phyloP scores from a whole-genome alignment of 2,797 vertebrate genomes.

The Meda fulgida region DNA sequence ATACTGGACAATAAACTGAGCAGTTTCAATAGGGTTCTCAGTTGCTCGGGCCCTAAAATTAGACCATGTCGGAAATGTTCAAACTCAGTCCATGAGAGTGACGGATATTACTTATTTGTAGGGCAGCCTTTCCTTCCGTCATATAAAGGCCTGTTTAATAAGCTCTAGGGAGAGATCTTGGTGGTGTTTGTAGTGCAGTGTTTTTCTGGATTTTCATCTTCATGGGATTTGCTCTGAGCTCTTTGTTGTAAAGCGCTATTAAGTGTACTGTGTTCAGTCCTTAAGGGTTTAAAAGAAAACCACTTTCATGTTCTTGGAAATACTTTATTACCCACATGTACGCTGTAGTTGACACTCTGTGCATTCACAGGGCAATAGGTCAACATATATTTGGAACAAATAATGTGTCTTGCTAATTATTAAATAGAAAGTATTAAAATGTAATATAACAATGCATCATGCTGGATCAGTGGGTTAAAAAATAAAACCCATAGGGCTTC shows the following conservation, averaged over 20 bases:
- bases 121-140: neutral
- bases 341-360: neutral
- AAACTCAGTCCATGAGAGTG: neutral
- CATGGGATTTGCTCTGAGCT: neutral
- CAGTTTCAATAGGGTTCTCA: neutral
- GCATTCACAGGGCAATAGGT: neutral
- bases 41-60: neutral
- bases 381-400: no score
- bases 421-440: neutral
- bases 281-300: neutral
- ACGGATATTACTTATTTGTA: neutral
- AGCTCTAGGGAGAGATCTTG: slow-evolving; percentile 1
- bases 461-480: neutral
- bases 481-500: neutral
- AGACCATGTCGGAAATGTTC: no score
- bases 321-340: slow-evolving; percentile 3
- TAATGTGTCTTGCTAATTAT: neutral
- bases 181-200: neutral
- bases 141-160: neutral
- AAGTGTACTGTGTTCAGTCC: neutral
- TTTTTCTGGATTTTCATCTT: slow-evolving; percentile 9
- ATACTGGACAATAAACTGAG: neutral
- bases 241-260: slow-evolving; percentile 9
- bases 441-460: no score
- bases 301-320: slow-evolving; percentile 1